Evolutionary conservation across 2,797 vertebrate genomes (phyloP), one percentile per base, ranked within the genome.

Genomic region (Euthynnus affinis): DNA sequence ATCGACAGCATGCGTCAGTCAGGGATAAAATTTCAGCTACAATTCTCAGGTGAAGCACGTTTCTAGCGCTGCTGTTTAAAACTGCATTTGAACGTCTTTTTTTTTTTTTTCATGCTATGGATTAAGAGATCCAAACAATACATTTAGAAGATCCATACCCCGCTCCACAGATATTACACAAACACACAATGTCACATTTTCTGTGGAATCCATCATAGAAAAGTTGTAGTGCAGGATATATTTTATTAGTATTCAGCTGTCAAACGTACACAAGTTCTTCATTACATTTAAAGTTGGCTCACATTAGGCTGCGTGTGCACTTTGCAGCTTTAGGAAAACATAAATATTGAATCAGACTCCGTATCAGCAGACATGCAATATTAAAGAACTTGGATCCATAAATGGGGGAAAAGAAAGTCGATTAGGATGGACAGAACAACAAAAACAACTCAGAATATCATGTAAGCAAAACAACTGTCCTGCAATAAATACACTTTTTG

Each of bases 1-100:
- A 44, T 27, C 46, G 61, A 58, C 55, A 14, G 51, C 51, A 40
- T 60, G 62, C 17, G 3, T 64, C 71, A 71, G 44, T 76, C 64
- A 65, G 56, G 14, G 6, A 59, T 70, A 56, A 2, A 20, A 18
- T 70, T 59, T 65, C 55, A 69, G 9, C 32, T 17, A 15, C 15
- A 23, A 10, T 64, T 68, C 58, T 65, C 72, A 69, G 14, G 53
- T 79, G 63, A 49, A 20, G 37, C 49, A 20, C 1, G 13, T 17
- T 53, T 75, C 5, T 27, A 27, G 10, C 14, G 10, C 63, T 66
- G 22, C 8, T 53, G 68, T 51, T 65, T 37, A 37, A 46, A 46
- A 46, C 44, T 46, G 17, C 44, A 17, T 46, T 46, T 46, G 10
- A 44, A 18, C 25, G 3, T 46, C 22, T 6, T 6, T 57, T 7